Evolutionary conservation across 2,797 vertebrate species (phyloP), one percentile per base, ranked within the genome.

Genomic region (Ctenopoma kingsleyae): DNA sequence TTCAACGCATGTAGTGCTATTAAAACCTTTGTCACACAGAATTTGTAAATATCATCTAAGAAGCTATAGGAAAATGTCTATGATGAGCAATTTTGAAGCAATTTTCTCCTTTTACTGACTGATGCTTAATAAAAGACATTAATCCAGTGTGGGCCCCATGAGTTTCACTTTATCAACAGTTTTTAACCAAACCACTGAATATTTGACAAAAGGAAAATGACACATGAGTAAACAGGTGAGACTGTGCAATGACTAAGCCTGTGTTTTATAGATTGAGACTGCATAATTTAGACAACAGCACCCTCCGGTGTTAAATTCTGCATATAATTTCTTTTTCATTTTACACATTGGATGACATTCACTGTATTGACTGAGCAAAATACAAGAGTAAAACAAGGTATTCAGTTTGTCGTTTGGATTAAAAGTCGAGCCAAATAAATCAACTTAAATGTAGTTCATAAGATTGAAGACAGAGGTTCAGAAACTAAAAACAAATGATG

Each of bases 101-200:
- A 66, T 71, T 82, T 80, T 74, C 64, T 82, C 69, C 80, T 83
- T 89, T 85, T 84, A 87, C 66, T 81, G 81, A 89, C 72, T 85
- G 87, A 91, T 75, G 83, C 91, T 87, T 88, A 92, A 92, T 92
- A 92, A 92, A 93, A 86, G 58, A 85, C 11, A 62, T 68, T 79
- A 74, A 82, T 56, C 48, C n/a, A 65, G 46, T 11, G 22, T 57
- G 63, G 35, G 63, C 70, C 13, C n/a, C 4, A 2, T 0, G 35
- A 54, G 78, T 40, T 52, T 83, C 40, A 30, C 46, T 84, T 71
- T 30, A 43, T 74, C 13, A 22, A 6, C 38, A 35, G 16, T 52
- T 57, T 58, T 23, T 22, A 32, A 35, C 30, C 2, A 47, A 49
- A 35, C 6, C 16, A 50, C 9, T 60, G 8, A 22, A 25, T 13